phyloP scores from a whole-genome alignment of 2,888 invertebrate species.

The Sinopyrophorus schimmeli region DNA sequence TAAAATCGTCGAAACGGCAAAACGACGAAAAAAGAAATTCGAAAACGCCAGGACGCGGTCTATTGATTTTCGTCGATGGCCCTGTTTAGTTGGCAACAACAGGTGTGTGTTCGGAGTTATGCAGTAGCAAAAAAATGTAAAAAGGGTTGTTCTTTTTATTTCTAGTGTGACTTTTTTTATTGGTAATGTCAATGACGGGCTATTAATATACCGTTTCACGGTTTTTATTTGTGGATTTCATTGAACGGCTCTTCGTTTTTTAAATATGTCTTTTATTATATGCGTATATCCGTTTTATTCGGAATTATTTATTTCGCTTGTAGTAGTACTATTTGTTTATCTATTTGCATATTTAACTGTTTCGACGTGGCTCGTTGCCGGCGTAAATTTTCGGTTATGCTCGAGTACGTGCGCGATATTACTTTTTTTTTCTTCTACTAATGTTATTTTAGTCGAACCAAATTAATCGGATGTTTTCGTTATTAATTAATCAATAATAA shows the following conservation, averaged over 20 bases:
- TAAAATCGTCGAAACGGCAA: background rate
- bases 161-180: slow-evolving; percentile 48
- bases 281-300: slow-evolving; percentile 13
- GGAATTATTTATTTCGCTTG: slow-evolving; percentile 10
- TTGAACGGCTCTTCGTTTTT: slow-evolving; percentile 46
- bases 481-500: too few relatives aligned
- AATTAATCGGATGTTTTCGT: too few relatives aligned
- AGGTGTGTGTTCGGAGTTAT: slow-evolving; percentile 27
- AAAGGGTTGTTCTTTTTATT: slow-evolving; percentile 36
- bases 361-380: too few relatives aligned
- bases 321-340: too few relatives aligned
- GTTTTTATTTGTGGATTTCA: slow-evolving; percentile 47
- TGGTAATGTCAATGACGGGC: slow-evolving; percentile 52
- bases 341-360: too few relatives aligned
- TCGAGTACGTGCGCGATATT: too few relatives aligned
- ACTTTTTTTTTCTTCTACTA: too few relatives aligned
- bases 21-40: background rate
- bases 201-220: slow-evolving; percentile 54
- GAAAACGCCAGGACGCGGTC: slow-evolving; percentile 5
- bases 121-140: slow-evolving; percentile 27
- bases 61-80: slow-evolving; percentile 52
- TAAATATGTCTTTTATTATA: slow-evolving; percentile 48
- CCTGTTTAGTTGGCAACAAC: slow-evolving; percentile 35
- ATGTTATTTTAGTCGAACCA: too few relatives aligned
- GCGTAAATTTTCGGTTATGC: too few relatives aligned